Evolutionary conservation across 2,113 vertebrate species (phyloP).

Genomic region (Caretta caretta): DNA sequence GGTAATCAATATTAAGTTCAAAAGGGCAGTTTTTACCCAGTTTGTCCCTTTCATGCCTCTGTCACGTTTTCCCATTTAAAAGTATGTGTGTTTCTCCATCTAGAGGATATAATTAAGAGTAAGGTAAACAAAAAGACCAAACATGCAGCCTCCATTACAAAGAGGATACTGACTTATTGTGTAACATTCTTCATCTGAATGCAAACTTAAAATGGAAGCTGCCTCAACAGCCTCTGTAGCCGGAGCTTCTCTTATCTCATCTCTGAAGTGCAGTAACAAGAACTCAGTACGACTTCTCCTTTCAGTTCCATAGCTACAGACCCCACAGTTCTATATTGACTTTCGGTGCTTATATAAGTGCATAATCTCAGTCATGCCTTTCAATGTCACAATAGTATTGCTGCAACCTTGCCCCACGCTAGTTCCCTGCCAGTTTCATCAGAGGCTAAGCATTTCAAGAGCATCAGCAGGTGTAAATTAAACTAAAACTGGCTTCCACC

Average conservation of each 20-base stretch:
- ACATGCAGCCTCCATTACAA: background rate
- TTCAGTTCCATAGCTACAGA: background rate
- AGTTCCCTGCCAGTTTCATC: background rate
- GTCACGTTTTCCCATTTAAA: background rate
- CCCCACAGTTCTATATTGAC: background rate
- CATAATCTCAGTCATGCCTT: background rate
- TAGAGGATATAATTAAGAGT: background rate
- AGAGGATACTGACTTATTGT: background rate
- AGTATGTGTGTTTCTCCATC: background rate
- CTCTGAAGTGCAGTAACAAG: background rate
- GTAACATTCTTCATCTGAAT: background rate
- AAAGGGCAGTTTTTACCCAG: background rate
- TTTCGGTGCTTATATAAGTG: background rate
- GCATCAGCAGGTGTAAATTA: background rate
- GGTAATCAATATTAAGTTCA: background rate
- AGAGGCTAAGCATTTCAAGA: slow-evolving; percentile 1
- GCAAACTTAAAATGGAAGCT: background rate
- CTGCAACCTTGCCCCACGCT: rapidly evolving
- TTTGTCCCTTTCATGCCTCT: background rate
- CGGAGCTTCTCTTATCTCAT: background rate
- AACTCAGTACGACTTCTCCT: background rate
- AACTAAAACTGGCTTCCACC: background rate
- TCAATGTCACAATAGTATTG: background rate
- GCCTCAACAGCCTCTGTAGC: background rate
- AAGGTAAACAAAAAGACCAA: background rate